Base-by-base conservation (phyloP, 2,888 invertebrate species). In the Laothoe populi region DNA sequence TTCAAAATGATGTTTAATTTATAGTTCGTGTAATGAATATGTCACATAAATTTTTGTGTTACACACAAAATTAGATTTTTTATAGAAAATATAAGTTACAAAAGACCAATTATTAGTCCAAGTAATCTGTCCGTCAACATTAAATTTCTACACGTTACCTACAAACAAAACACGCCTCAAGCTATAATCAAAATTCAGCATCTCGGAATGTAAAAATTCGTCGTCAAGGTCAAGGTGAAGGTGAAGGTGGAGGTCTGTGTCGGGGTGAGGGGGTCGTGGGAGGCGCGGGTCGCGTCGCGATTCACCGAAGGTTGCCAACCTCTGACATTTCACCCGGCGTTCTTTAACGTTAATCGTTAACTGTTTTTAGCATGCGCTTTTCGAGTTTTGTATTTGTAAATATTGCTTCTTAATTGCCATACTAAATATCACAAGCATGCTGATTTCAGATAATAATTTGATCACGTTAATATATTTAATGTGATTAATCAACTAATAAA, bases 301-400 rank as follows among this genome's bases (percentile, higher is more conserved):
- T 79, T 83, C 85, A 81, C 77, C 84, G 75, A 80, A 86, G 88
- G 86, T 86, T 85, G 81, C 70, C 77, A 77, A 87, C 86, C 88
- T 84, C 81, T 86, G 87, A 84, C 87, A 84, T 86, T 86, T 82
- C 60, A 62, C 62, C 58, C 58, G 62, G 46, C 49, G 42, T 35
- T 45, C 57, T 46, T 62, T 46, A 48, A 57, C 48, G 46, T 66
- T 69, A 72, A 70, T 69, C 69, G 71, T 65, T 73, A 71, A 73
- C 72, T 70, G 71, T 69, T 66, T 70, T 68, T 69, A 66, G 23
- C 38, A 38, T 48, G 24, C 24, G 16, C 10, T 53, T 35, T 35
- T 53, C n/a, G 53, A 53, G 7, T 49, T 24, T n/a, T n/a, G n/a
- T 31, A 4, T 53, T 31, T 53, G 31, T 35, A 53, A 49, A 31